Evolutionary conservation across 2,113 vertebrate genomes (phyloP).

Genomic region (Emydura subglobosa): DNA sequence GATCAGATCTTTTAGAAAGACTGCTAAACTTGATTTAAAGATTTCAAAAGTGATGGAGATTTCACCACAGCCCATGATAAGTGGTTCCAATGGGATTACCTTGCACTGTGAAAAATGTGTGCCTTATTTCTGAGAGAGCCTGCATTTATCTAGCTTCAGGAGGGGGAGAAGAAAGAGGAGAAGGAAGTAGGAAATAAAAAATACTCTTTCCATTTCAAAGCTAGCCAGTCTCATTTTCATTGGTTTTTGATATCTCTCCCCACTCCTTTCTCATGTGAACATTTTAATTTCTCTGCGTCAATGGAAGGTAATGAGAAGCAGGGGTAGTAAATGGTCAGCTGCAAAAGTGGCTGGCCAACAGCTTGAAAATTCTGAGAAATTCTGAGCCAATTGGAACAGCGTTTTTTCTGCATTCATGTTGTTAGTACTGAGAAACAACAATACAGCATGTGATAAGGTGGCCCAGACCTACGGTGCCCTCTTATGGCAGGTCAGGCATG

Average conservation of each 20-base stretch:
- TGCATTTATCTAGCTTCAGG: constrained; percentile 8
- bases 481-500: neutral
- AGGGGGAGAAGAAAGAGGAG: neutral
- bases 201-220: neutral
- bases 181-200: neutral
- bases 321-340: neutral
- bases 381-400: neutral
- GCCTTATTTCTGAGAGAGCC: neutral
- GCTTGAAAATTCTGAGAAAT: neutral
- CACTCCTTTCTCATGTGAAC: neutral
- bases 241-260: neutral
- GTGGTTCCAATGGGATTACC: neutral
- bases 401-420: neutral
- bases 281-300: neutral
- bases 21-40: neutral
- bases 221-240: neutral
- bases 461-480: neutral
- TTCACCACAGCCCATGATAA: neutral
- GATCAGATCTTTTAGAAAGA: neutral
- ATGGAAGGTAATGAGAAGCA: neutral
- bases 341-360: neutral
- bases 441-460: neutral
- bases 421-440: neutral
- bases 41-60: constrained; percentile 8
- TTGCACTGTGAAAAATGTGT: neutral